Conservation (phyloP, 2,113 vertebrate species). For the Epinephelus moara region DNA sequence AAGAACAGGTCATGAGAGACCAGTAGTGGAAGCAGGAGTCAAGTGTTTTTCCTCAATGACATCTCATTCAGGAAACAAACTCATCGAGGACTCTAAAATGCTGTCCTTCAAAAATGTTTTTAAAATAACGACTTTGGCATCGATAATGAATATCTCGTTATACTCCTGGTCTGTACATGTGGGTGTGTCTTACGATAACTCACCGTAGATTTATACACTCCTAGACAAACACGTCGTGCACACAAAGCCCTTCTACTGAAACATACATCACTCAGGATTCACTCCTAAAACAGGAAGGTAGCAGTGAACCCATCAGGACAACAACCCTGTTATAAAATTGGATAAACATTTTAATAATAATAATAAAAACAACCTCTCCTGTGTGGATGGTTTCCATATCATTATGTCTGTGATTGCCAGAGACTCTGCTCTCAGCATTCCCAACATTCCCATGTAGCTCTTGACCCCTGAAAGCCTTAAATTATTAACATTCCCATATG, state of each 20-base stretch:
- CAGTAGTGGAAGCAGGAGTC: background rate
- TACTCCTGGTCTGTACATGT: background rate
- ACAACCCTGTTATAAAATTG: constrained; percentile 7
- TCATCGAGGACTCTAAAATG: background rate
- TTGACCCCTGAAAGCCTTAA: constrained; percentile 81
- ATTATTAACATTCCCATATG: constrained; percentile 82
- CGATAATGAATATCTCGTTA: constrained; percentile 22
- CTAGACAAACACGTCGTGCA: constrained; percentile 53
- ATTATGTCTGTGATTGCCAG: constrained; percentile 65
- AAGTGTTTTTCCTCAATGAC: background rate
- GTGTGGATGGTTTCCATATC: constrained; percentile 45
- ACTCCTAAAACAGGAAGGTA: constrained; percentile 33
- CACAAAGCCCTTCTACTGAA: constrained; percentile 36
- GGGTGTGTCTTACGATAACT: constrained; percentile 62
- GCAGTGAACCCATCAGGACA: constrained; percentile 32
- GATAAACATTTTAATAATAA: constrained; percentile 33
- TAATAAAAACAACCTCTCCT: constrained; percentile 13
- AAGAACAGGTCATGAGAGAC: background rate
- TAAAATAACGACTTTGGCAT: background rate
- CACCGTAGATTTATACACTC: constrained; percentile 47
- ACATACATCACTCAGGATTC: constrained; percentile 38
- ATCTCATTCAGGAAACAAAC: background rate
- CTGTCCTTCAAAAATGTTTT: background rate
- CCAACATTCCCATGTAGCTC: constrained; percentile 77
- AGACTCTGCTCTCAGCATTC: constrained; percentile 72